Base-by-base conservation (phyloP, 2,888 invertebrate species). In the Macrophya annulata region DNA sequence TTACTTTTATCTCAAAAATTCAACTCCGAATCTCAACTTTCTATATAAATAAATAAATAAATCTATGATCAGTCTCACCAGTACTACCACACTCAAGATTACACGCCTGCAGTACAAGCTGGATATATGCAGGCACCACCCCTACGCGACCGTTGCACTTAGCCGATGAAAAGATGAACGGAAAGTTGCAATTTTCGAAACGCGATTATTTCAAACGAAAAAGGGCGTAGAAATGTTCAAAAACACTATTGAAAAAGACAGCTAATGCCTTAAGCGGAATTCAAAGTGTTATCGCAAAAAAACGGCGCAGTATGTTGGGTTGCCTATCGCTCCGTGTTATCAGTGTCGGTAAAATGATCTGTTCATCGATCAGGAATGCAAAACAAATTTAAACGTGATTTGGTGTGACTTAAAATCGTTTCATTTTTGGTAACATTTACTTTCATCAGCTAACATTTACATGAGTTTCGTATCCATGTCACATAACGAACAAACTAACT, bases 1-100 rank as follows among this genome's bases (percentile, higher is more conserved):
- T 81, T 81, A 17, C 43, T 74, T 45, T n/a, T 59, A 21, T 86
- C 85, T 89, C 84, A 88, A 89, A 89, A 90, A 89, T 89, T 86
- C 85, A 89, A 87, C 86, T 85, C 45, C 40, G 85, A 88, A 87
- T 85, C 86, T 84, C 77, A 86, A 74, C 74, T 59, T 74, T n/a
- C n/a, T 48, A 25, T 48, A 45, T 48, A 12, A 62, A 62, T 62
- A 65, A 65, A 85, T 82, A 86, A 87, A 86, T 88, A 87, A 89
- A 89, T 88, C 88, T 89, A 89, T 88, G 87, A 90, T 86, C 87
- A 40, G 21, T 15, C 37, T 37, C 37, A 21, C 12, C n/a, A 6
- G 43, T 25, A 10, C n/a, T 40, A n/a, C 43, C 40, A 12, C n/a
- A 25, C n/a, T 59, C 3, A n/a, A 4, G 1, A 21, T 62, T 25